phyloP scores from a whole-genome alignment of 2,888 invertebrate genomes.

The Plemyria rubiginata region DNA sequence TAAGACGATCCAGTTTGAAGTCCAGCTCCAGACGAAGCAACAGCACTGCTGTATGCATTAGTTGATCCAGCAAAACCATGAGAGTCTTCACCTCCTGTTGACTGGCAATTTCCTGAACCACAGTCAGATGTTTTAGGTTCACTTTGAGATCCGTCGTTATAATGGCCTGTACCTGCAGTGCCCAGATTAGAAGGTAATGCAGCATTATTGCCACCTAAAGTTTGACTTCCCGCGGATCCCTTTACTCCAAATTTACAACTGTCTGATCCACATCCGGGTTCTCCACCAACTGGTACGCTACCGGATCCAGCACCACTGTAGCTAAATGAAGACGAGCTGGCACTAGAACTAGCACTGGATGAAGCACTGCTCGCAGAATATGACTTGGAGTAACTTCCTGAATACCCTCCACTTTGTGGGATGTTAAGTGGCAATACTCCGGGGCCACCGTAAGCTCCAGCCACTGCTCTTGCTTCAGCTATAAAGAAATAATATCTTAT shows the following conservation, averaged over 20 bases:
- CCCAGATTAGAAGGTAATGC: conserved; percentile 34
- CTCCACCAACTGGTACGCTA: conserved; percentile 43
- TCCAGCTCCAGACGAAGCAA: conserved; percentile 42
- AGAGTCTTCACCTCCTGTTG: conserved; percentile 15
- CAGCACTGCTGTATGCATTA: conserved; percentile 26
- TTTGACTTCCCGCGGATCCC: conserved; percentile 36
- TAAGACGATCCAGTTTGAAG: conserved; percentile 20
- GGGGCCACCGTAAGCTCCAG: conserved; percentile 57
- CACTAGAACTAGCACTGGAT: conserved; percentile 73
- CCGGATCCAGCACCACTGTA: conserved; percentile 58
- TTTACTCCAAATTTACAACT: conserved; percentile 44
- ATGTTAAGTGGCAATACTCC: conserved; percentile 55
- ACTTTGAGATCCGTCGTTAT: conserved; percentile 21
- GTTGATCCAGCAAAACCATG: conserved; percentile 19
- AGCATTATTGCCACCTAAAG: conserved; percentile 43
- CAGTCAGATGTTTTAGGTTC: conserved; percentile 32
- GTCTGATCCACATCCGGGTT: conserved; percentile 42
- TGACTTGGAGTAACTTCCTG: conserved; percentile 77
- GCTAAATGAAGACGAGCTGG: conserved; percentile 65
- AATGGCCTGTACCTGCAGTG: conserved; percentile 32
- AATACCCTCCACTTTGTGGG: conserved; percentile 62
- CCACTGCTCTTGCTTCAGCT: conserved; percentile 64
- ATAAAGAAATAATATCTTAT: conserved; percentile 27
- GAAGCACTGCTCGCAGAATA: conserved; percentile 74
- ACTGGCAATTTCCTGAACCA: conserved; percentile 33